Evolutionary conservation across 2,888 invertebrate genomes (phyloP), one percentile per base, ranked within the genome.

Genomic region (Thecophora atra): DNA sequence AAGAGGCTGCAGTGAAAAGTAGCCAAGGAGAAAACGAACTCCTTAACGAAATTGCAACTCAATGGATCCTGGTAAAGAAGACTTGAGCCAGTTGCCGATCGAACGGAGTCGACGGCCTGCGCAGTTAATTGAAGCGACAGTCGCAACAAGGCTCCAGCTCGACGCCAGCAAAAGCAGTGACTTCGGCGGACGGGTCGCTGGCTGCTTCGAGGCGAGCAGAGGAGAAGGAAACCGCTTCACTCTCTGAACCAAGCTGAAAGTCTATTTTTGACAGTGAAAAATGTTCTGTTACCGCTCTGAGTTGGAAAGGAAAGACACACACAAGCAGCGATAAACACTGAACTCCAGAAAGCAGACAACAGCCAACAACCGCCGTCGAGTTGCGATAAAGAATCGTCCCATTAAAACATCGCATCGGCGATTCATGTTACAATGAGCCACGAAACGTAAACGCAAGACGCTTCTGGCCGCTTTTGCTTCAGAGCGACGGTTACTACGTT

Each of bases 241-340:
- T 2, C 0, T 17, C 17, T 51, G 17, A n/a, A 5, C 13, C 17
- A 30, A n/a, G n/a, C 60, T 28, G 15, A 13, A 24, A n/a, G 60
- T 28, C 60, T 28, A n/a, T 26, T 63, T 63, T 63, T 63, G 62
- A 63, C 42, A 63, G 62, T 63, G 42, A 63, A 63, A 30, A 37
- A 63, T 63, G 19, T 63, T 42, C 37, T 42, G 17, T n/a, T n/a
- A 7, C 21, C 19, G 13, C 13, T n/a, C 19, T 56, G 6, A 15
- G 7, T 52, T 52, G 17, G 6, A 19, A 19, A 17, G 17, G 52
- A 52, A 52, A 52, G 6, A 52, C 52, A 19, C 1, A 15, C 47
- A 15, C 47, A 47, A 47, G 47, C 47, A 47, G 15, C n/a, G n/a
- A n/a, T n/a, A 37, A 37, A 37, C 37, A 37, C 37, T 8, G 37